A percentile compares a stretch with the other conserved stretches of the same genome.
Evolutionary conservation across 2,113 vertebrate genomes (phyloP).

Genomic region (Thomomys bottae): DNA sequence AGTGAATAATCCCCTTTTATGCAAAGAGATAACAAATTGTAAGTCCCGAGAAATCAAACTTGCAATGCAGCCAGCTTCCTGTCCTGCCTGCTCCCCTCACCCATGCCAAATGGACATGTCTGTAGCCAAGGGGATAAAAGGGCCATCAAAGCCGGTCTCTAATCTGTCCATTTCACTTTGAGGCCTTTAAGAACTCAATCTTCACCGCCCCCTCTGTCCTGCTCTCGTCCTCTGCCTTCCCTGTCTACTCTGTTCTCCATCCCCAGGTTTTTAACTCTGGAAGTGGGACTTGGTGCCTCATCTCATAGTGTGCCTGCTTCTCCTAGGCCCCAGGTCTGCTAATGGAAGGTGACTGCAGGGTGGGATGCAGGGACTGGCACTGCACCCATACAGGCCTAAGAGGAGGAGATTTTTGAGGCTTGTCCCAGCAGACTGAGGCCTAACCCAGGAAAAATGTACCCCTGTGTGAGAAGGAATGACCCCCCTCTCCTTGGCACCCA

Average conservation of each 20-base stretch:
- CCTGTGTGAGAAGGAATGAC: too few species aligned
- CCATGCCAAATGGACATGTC: slow-evolving; percentile 39
- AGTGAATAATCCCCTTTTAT: slow-evolving; percentile 83
- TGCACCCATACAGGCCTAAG: neutral
- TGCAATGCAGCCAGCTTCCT: slow-evolving; percentile 62
- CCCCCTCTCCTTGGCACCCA: fast-evolving
- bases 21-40: slow-evolving; percentile 61
- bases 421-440: neutral
- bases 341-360: neutral
- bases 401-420: fast-evolving
- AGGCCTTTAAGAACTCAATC: slow-evolving; percentile 22
- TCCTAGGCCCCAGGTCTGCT: slow-evolving; percentile 54
- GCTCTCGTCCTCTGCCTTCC: neutral
- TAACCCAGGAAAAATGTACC: neutral
- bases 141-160: slow-evolving; percentile 74
- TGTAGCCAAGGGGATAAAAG: slow-evolving; percentile 10
- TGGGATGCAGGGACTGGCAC: neutral
- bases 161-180: slow-evolving; percentile 62
- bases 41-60: slow-evolving; percentile 72
- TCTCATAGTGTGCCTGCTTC: slow-evolving; percentile 17
- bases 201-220: neutral
- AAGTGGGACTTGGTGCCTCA: slow-evolving; percentile 59
- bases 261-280: slow-evolving; percentile 66
- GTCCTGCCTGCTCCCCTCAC: slow-evolving; percentile 24
- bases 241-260: neutral